Percentiles rank a stretch among this genome's conserved stretches.
Evolutionary conservation across 2,113 vertebrate species (phyloP).

Genomic region (Ibidorhyncha struthersii): DNA sequence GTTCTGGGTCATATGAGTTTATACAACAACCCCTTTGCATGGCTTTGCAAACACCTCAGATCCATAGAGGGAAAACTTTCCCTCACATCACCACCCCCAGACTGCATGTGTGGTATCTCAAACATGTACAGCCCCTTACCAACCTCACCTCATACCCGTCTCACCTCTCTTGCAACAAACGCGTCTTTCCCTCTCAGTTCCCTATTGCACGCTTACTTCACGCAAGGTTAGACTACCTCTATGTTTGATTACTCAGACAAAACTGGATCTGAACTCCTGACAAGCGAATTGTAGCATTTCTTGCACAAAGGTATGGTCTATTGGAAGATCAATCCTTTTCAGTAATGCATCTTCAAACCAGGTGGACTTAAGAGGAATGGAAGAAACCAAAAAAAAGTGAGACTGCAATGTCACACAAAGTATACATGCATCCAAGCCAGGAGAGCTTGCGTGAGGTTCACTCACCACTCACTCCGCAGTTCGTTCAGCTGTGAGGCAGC

Average conservation of each 20-base stretch:
- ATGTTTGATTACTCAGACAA: neutral
- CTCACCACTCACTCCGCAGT: neutral
- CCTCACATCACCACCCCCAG: neutral
- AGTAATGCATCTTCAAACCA: neutral
- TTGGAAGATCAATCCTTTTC: neutral
- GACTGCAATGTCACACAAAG: neutral
- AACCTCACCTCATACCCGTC: neutral
- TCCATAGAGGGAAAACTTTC: neutral
- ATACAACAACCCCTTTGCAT: neutral
- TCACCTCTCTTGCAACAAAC: accelerated
- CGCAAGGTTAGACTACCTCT: neutral
- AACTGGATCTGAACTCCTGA: neutral
- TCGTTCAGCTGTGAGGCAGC: neutral
- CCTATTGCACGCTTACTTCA: neutral
- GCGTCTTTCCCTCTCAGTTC: neutral
- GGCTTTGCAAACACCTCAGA: neutral
- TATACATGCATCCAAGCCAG: neutral
- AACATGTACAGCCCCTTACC: neutral
- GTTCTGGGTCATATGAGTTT: neutral
- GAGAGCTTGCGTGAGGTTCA: neutral
- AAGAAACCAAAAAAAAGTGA: neutral
- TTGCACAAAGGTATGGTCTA: neutral
- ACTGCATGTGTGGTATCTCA: neutral
- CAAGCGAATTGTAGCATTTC: neutral
- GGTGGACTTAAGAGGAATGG: neutral